These are phyloP conservation scores for Enteromius radiatus DNA, from an alignment of 2,797 vertebrate species.

Conservation along the genomic window DNA sequence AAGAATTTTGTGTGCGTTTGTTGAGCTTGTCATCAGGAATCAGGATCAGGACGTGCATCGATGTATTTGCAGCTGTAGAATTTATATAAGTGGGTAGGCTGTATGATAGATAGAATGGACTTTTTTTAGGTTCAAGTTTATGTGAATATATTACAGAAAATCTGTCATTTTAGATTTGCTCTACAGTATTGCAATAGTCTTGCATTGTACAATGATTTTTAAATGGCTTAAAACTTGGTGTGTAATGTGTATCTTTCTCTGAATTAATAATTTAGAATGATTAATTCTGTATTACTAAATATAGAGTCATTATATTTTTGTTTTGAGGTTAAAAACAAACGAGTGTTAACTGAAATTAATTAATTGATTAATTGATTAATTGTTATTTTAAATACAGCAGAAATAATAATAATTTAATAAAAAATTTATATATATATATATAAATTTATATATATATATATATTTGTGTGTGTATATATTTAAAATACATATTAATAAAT, in stretches of 20 bases:
- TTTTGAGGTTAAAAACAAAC: no score
- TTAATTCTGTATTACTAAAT: no score
- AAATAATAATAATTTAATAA: neutral
- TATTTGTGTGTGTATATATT: no score
- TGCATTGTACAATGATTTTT: neutral
- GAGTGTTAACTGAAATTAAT: neutral
- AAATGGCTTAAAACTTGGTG: neutral
- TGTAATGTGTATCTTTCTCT: neutral
- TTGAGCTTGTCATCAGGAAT: neutral
- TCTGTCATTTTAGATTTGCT: neutral
- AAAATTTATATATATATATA: no score
- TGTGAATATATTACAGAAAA: neutral
- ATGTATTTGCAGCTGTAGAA: neutral
- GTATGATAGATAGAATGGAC: neutral
- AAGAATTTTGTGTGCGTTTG: neutral
- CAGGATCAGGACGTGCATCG: neutral
- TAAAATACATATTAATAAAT: no score
- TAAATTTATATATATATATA: no score
- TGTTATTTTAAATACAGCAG: neutral
- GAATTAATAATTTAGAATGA: no score
- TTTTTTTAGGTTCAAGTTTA: neutral
- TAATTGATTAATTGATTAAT: no score
- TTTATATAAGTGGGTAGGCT: neutral
- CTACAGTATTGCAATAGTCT: neutral
- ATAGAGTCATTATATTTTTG: no score